These are phyloP conservation scores for Toxotes lorentzi DNA, from an alignment of 2,797 vertebrate species.

Conservation along the genomic window DNA sequence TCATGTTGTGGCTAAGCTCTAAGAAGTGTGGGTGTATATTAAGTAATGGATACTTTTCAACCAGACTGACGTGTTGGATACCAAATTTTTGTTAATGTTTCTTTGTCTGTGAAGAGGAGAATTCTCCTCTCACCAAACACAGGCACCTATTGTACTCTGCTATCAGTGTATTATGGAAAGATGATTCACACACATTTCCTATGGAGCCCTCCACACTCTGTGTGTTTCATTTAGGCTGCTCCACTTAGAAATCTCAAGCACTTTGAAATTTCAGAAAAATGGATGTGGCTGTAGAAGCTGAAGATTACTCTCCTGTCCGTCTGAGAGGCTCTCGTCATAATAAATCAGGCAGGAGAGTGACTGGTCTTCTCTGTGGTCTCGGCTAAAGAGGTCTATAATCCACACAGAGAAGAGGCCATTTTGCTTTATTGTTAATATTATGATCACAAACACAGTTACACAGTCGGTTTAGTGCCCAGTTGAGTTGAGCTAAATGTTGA, in stretches of 20 bases:
- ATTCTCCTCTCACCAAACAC: constrained; percentile 44
- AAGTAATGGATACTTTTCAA: constrained; percentile 73
- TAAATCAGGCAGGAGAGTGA: constrained; percentile 48
- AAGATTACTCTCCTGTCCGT: constrained; percentile 55
- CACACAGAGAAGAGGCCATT: constrained; percentile 24
- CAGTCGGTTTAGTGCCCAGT: constrained; percentile 6
- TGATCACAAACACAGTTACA: constrained; percentile 29
- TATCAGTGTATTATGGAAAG: constrained; percentile 38
- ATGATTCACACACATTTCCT: constrained; percentile 58
- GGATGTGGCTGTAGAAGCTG: constrained; percentile 46
- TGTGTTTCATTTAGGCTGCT: constrained; percentile 57
- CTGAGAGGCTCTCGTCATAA: constrained; percentile 65
- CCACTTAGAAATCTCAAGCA: constrained; percentile 61
- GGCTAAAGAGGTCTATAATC: constrained; percentile 59
- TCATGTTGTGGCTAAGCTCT: constrained; percentile 74
- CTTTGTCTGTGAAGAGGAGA: constrained; percentile 65
- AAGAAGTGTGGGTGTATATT: constrained; percentile 76
- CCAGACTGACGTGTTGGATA: constrained; percentile 60
- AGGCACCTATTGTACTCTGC: constrained; percentile 19
- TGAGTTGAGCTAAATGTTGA: not conserved
- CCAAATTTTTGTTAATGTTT: constrained; percentile 45
- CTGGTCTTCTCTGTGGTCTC: constrained; percentile 44
- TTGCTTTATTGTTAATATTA: constrained; percentile 30
- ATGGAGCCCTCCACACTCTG: constrained; percentile 44
- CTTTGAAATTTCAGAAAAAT: constrained; percentile 69